These are phyloP conservation scores for Bombus terrestris DNA, from an alignment of 1,140 invertebrate species.

Conservation along the genomic window DNA sequence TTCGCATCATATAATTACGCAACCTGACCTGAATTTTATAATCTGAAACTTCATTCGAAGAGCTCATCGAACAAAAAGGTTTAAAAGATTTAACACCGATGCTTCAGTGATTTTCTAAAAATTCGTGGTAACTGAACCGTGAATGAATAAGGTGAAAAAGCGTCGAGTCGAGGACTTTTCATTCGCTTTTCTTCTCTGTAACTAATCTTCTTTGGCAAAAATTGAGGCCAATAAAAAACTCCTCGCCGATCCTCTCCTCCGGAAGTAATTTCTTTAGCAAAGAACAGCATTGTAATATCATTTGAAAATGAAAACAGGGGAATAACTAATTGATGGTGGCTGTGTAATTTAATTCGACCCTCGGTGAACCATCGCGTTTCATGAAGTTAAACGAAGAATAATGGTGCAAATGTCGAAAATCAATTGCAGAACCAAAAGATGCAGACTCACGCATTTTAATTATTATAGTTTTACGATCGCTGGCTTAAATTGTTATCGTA, in stretches of 20 bases:
- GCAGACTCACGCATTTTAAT: background rate
- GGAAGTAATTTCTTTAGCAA: background rate
- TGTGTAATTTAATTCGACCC: background rate
- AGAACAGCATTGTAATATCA: background rate
- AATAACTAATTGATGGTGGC: background rate
- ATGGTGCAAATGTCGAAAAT: background rate
- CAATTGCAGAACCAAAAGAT: background rate
- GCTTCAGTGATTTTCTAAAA: background rate
- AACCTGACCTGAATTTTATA: background rate
- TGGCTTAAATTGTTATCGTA: background rate
- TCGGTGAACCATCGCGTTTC: too few relatives aligned
- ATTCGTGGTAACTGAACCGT: constrained; percentile 4
- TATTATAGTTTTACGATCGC: background rate
- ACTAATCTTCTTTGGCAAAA: background rate
- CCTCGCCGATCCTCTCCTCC: background rate
- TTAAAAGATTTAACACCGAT: background rate
- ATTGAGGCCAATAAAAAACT: background rate
- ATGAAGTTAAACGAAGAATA: background rate
- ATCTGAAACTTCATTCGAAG: background rate
- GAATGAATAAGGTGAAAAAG: background rate
- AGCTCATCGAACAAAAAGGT: background rate
- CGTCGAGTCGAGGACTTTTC: background rate
- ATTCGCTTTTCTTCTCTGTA: background rate
- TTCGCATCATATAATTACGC: background rate
- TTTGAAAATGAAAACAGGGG: background rate